phyloP scores from a whole-genome alignment of 2,888 invertebrate species.

The Caenorhabditis drosophilae region DNA sequence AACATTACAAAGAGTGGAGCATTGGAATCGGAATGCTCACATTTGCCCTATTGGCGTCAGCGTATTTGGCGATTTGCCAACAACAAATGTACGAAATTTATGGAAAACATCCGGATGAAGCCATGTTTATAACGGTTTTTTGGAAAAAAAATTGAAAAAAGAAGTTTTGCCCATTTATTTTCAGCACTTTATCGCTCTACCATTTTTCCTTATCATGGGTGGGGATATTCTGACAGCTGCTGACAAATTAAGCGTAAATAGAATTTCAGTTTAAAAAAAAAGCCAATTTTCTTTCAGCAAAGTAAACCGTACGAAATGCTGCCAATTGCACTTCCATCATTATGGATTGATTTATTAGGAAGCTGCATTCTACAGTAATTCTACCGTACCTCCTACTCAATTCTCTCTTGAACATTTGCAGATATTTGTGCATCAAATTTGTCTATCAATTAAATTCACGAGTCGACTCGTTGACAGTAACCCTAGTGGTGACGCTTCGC shows the following conservation, averaged over 20 bases:
- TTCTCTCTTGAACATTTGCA: constrained; percentile 64
- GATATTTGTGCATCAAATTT: constrained; percentile 87
- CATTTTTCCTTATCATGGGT: constrained; percentile 83
- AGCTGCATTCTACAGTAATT: constrained; percentile 60
- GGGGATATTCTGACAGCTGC: constrained; percentile 82
- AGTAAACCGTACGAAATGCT: constrained; percentile 26
- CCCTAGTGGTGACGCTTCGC: constrained; percentile 89
- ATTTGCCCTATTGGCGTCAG: constrained; percentile 87
- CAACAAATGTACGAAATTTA: constrained; percentile 73
- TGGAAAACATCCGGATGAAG: constrained; percentile 85
- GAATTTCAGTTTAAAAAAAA: constrained; percentile 6
- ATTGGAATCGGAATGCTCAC: constrained; percentile 76
- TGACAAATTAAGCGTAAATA: constrained; percentile 76
- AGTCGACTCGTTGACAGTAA: constrained; percentile 79
- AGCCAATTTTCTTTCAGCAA: constrained; percentile 1
- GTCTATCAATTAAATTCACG: constrained; percentile 93
- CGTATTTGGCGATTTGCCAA: constrained; percentile 75
- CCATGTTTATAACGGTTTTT: constrained; percentile 73
- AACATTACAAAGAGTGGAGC: constrained; percentile 64
- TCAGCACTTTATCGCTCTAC: constrained; percentile 85
- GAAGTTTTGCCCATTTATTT: constrained; percentile 1
- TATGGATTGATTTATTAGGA: constrained; percentile 61
- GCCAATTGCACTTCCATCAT: constrained; percentile 45
- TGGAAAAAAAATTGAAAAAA: constrained; percentile 45
- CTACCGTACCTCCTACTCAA: not conserved